Evolutionary conservation across 2,113 vertebrate species (phyloP).

Genomic region (Zosterops hypoxanthus): DNA sequence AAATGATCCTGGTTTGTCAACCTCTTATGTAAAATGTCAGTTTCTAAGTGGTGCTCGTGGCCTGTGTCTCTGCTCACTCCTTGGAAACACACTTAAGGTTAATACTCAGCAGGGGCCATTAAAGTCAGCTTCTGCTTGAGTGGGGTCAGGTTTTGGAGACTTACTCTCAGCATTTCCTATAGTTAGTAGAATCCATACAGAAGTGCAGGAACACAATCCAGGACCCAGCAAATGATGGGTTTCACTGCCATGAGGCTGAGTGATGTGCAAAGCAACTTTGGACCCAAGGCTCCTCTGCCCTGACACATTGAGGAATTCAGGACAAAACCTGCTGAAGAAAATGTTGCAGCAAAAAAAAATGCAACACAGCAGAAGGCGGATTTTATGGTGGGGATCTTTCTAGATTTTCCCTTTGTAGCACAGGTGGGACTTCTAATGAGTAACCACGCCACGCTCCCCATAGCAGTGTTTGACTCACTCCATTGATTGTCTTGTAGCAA

Average conservation of each 20-base stretch:
- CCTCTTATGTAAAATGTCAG: not conserved
- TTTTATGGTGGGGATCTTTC: not conserved
- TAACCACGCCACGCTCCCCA: not conserved
- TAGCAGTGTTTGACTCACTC: not conserved
- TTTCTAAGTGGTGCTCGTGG: not conserved
- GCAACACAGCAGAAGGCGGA: not conserved
- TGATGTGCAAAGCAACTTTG: rapidly evolving
- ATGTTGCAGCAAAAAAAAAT: not conserved
- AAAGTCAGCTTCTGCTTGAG: not conserved
- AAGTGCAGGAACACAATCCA: not conserved
- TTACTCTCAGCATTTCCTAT: not conserved
- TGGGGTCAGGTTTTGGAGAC: not conserved
- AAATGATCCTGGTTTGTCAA: not conserved
- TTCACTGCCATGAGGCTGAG: not conserved
- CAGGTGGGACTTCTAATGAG: not conserved
- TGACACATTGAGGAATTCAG: not conserved
- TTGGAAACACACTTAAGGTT: not conserved
- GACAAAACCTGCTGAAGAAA: not conserved
- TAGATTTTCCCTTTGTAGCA: not conserved
- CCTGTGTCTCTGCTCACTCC: not conserved
- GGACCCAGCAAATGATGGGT: not conserved
- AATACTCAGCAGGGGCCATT: not conserved
- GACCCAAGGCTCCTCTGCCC: not conserved
- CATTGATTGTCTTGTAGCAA: not conserved
- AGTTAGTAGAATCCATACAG: not conserved